A percentile compares a stretch with the other conserved stretches of the same genome.
phyloP scores from a whole-genome alignment of 2,888 invertebrate species.

The Pyrrhia umbra region DNA sequence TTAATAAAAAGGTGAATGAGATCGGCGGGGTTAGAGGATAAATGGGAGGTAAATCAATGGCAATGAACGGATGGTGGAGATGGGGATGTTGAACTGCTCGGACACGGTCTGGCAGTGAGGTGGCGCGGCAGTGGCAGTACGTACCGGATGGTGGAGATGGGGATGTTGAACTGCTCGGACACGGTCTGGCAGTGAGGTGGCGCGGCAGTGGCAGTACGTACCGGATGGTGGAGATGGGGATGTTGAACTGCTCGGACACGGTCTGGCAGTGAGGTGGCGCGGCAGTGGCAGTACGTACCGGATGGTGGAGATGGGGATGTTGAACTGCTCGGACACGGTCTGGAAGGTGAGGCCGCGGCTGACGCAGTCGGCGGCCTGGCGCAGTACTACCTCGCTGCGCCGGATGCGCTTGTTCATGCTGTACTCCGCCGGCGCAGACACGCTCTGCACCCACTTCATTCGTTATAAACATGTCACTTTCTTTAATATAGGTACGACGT shows the following conservation, averaged over 20 bases:
- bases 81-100: conserved; percentile 96
- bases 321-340: conserved; percentile 96
- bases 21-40: no score
- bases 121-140: background rate
- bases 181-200: no score
- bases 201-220: conserved; percentile 58
- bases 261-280: conserved; percentile 97
- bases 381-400: conserved; percentile 93
- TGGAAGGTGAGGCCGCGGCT: conserved; percentile 97
- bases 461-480: no score
- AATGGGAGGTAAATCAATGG: no score
- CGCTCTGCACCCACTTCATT: no score
- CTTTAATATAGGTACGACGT: no score
- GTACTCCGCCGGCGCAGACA: conserved; percentile 74
- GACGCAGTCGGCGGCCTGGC: conserved; percentile 96
- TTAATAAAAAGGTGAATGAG: no score
- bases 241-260: conserved; percentile 96
- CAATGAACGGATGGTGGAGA: conserved; percentile 93
- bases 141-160: conserved; percentile 95
- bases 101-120: no score
- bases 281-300: conserved; percentile 79
- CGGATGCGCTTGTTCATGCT: conserved; percentile 91
- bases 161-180: conserved; percentile 96
- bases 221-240: conserved; percentile 96
- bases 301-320: conserved; percentile 96